phyloP scores from a whole-genome alignment of 2,888 invertebrate species.

The Acrobasis suavella region DNA sequence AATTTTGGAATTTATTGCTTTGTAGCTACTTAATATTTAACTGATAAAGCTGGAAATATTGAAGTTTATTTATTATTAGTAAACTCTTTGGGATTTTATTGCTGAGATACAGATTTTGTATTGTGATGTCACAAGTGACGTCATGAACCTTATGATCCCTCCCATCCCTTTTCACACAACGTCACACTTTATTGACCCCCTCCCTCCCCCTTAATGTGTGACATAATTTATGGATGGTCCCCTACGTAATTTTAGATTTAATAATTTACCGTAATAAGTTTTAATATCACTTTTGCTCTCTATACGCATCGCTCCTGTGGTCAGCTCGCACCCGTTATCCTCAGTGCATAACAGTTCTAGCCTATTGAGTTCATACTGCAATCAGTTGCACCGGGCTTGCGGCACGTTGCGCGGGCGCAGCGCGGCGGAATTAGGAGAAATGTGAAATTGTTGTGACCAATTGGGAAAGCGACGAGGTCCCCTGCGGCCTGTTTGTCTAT shows the following conservation, averaged over 20 bases:
- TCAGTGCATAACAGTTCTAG: conserved; percentile 51
- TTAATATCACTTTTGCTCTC: conserved; percentile 33
- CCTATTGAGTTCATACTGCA: conserved; percentile 39
- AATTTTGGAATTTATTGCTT: too few relatives aligned
- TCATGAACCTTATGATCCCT: too few relatives aligned
- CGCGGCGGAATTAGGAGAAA: conserved; percentile 3
- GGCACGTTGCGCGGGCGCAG: conserved; percentile 31
- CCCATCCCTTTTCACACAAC: too few relatives aligned
- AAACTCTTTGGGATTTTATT: too few relatives aligned
- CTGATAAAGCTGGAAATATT: too few relatives aligned
- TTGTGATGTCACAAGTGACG: too few relatives aligned
- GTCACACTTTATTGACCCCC: too few relatives aligned
- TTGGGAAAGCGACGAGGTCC: not conserved
- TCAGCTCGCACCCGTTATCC: conserved; percentile 49
- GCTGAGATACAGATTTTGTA: too few relatives aligned
- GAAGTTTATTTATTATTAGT: too few relatives aligned
- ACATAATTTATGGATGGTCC: too few relatives aligned
- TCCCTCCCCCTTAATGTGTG: too few relatives aligned
- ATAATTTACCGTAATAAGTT: not conserved
- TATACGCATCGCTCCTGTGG: conserved; percentile 18
- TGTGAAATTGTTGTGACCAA: not conserved
- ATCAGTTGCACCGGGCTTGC: conserved; percentile 49
- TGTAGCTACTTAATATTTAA: too few relatives aligned
- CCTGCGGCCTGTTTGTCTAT: not conserved
- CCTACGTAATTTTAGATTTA: not conserved